A percentile compares a stretch with the other conserved stretches of the same genome.
Evolutionary conservation across 2,797 vertebrate species (phyloP).

Genomic region (Rhabdophis nuchalis): DNA sequence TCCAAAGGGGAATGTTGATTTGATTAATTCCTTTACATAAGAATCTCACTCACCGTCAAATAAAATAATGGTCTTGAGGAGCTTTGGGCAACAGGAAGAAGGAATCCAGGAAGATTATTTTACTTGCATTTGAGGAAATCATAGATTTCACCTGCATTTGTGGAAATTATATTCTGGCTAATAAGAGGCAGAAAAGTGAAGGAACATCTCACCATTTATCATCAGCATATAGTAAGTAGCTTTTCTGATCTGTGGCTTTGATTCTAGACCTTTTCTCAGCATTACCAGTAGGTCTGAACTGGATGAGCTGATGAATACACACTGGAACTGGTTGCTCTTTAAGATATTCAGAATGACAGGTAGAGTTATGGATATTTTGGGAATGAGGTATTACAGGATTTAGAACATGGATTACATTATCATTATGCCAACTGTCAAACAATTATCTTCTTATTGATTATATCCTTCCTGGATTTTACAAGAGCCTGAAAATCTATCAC

Average conservation of each 20-base stretch:
- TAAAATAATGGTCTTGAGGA: background rate
- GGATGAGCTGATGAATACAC: slow-evolving; percentile 83
- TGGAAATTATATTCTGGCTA: slow-evolving; percentile 68
- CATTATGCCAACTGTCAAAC: slow-evolving; percentile 88
- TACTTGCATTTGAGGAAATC: slow-evolving; percentile 40
- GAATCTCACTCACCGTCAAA: background rate
- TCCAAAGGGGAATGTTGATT: background rate
- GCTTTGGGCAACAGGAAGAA: background rate
- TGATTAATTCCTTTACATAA: background rate
- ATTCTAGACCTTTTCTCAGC: slow-evolving; percentile 83
- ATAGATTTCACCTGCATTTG: slow-evolving; percentile 54
- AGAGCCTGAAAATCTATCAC: slow-evolving; percentile 87
- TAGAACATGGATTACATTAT: slow-evolving; percentile 80
- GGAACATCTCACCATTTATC: slow-evolving; percentile 90
- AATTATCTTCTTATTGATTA: slow-evolving; percentile 90
- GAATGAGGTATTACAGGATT: background rate
- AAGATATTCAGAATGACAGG: background rate
- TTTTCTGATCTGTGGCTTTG: slow-evolving; percentile 86
- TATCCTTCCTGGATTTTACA: slow-evolving; percentile 88
- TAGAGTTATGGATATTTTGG: background rate
- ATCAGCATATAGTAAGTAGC: slow-evolving; percentile 91
- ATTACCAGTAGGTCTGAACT: slow-evolving; percentile 72
- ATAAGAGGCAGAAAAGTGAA: slow-evolving; percentile 71
- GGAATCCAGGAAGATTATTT: slow-evolving; percentile 4
- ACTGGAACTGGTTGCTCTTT: slow-evolving; percentile 58